Base-by-base conservation (phyloP, 2,797 vertebrate species). In the Enteromius trimaculatus region DNA sequence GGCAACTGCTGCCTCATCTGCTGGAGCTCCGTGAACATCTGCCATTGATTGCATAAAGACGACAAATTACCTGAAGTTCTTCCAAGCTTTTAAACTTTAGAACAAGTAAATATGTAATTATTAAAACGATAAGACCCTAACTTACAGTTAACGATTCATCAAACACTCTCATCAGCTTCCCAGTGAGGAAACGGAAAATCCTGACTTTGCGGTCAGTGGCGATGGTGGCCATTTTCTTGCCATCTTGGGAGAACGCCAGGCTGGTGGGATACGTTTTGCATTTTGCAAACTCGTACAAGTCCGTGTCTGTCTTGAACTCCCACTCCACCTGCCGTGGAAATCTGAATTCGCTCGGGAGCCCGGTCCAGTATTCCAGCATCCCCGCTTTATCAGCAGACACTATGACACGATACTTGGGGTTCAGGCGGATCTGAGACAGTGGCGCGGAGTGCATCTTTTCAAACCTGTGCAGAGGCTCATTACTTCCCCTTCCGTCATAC, bases 11-110 rank as follows among this genome's bases (percentile, higher is more conserved):
- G 98, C 78, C 96, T 95, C 98, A 99, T 99, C 92, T 99, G 98
- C 89, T 99, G 98, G 88, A 99, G 91, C 92, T 99, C 98, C 75
- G 98, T 99, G 93, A 99, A 99, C 98, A 99, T 99, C 98, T 99
- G 85, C 3, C 60, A 6, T 16, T 6, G 37, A 8, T 7, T 9
- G 47, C 58, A 80, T 44, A 62, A 26, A 53, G 17, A 79, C 0
- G 1, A 53, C 6, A 69, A n/a, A 31, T 44, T 5, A 34, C 23
- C 21, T 42, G 21, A n/a, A 14, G 23, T 42, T 37, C 23, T 21
- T 47, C 3, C 31, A 42, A 8, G 2, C 6, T 17, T 3, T 23
- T 6, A 39, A 17, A 13, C 21, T n/a, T 39, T n/a, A 19, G 55
- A 75, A 58, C 16, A 2, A 6, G 11, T 10, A 4, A 58, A 17